These are phyloP conservation scores for Neodiprion fabricii DNA, from an alignment of 1,140 invertebrate species.

Conservation along the genomic window DNA sequence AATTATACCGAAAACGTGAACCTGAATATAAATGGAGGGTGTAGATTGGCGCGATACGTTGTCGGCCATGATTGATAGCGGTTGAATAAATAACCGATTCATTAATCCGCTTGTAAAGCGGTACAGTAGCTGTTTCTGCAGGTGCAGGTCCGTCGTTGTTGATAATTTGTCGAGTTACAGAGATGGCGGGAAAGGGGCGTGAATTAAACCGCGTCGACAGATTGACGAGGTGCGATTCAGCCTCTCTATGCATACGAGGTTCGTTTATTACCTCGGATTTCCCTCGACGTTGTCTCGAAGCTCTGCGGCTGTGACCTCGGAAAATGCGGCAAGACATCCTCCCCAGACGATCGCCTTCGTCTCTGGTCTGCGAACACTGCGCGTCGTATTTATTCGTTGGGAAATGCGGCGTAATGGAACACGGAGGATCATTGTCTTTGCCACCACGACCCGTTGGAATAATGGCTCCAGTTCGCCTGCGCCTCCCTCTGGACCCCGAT, in stretches of 20 bases:
- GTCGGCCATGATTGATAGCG: too few species aligned
- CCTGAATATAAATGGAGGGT: too few species aligned
- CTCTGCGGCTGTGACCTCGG: too few species aligned
- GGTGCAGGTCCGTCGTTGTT: too few species aligned
- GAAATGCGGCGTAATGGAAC: not conserved
- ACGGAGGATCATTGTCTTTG: not conserved
- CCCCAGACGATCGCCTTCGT: not conserved
- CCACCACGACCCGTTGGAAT: not conserved
- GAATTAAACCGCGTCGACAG: not conserved
- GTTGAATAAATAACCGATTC: too few species aligned
- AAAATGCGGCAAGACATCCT: not conserved
- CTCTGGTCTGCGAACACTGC: not conserved
- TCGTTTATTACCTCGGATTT: not conserved
- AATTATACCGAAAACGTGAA: too few species aligned
- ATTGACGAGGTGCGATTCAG: not conserved
- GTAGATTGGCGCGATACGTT: too few species aligned
- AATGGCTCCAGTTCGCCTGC: not conserved
- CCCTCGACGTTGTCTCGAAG: not conserved
- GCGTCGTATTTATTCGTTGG: not conserved
- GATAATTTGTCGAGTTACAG: too few species aligned
- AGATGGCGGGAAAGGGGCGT: not conserved
- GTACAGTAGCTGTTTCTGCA: too few species aligned
- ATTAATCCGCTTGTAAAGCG: too few species aligned
- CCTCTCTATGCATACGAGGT: not conserved
- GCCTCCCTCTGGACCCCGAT: not conserved